Evolutionary conservation across 2,888 invertebrate species (phyloP).

Genomic region (Schrankia costaestrigalis): DNA sequence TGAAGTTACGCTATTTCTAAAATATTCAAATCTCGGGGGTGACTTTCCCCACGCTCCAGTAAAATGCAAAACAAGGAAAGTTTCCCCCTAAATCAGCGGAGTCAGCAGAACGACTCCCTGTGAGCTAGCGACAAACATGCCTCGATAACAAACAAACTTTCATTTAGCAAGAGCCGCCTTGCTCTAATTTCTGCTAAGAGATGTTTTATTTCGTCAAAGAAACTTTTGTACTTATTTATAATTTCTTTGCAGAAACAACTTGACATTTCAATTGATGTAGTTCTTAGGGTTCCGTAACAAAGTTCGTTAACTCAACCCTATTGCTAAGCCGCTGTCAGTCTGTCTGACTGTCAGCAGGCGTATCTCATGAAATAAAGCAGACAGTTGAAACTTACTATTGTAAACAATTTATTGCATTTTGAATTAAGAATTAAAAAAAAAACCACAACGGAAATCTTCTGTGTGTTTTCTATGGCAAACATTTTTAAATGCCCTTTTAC

Average conservation of each 20-base stretch:
- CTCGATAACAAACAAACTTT: constrained; percentile 68
- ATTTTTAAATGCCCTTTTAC: too few species aligned
- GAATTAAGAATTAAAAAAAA: too few species aligned
- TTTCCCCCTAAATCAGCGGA: constrained; percentile 70
- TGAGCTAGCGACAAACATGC: constrained; percentile 50
- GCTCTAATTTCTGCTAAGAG: constrained; percentile 39
- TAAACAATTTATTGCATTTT: too few species aligned
- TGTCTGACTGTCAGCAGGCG: too few species aligned
- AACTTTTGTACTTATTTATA: constrained; percentile 23
- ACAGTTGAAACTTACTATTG: too few species aligned
- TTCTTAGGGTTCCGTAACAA: too few species aligned
- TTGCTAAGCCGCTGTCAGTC: too few species aligned
- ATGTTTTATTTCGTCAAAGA: constrained; percentile 26
- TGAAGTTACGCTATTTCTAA: constrained; percentile 64
- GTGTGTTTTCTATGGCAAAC: too few species aligned
- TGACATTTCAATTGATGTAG: too few species aligned
- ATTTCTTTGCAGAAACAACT: constrained; percentile 25
- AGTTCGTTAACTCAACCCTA: too few species aligned
- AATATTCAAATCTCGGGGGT: constrained; percentile 74
- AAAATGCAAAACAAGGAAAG: constrained; percentile 76
- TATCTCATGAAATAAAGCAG: too few species aligned
- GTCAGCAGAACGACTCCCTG: constrained; percentile 47
- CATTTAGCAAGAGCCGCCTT: constrained; percentile 46
- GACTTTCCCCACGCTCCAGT: constrained; percentile 63
- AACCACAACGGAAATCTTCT: too few species aligned